Base-by-base conservation (phyloP, 2,797 vertebrate species). In the Cuculus canorus region DNA sequence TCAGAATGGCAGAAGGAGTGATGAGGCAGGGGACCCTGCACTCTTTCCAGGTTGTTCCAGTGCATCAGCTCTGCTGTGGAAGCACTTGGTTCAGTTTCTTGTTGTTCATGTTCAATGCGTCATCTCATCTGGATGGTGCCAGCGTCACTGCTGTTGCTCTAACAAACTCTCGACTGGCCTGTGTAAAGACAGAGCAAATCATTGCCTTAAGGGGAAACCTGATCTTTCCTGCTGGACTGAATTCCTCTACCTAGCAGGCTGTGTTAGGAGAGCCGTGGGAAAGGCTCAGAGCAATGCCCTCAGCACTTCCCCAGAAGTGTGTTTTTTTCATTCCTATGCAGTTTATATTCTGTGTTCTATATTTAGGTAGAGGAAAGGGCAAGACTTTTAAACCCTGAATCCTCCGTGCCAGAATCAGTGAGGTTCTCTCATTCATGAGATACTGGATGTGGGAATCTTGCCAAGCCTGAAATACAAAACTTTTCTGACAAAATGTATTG, bases 141-240 rank as follows among this genome's bases (percentile, higher is more conserved):
- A 18, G 35, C 2, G 0, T 30, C n/a, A 3, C 65, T 64, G 61
- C 66, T 13, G 1, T 23, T n/a, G 50, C 60, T 90, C 65, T 93
- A 96, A 45, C 96, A 96, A 68, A 87, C 86, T 79, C 95, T 68
- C 21, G 88, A 10, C 71, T 94, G 94, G 22, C 88, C 94, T 96
- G 82, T n/a, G 68, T 33, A 33, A 76, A 33, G 52, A 59, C 11
- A 72, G 33, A 88, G 37, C 15, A 72, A 56, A 80, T 47, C 21
- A 5, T 19, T 48, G 43, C n/a, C 45, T 60, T 33, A 30, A 25
- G 37, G 59, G 32, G 19, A 71, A 30, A 21, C 15, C 32, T 12
- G 32, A 47, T 33, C 25, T 5, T 30, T 77, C 61, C 80, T 27
- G 54, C 14, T 5, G 35, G 39, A 18, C 13, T 19, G 27, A 61